phyloP scores from a whole-genome alignment of 1,140 invertebrate species.

The Leptoteleia sp. region DNA sequence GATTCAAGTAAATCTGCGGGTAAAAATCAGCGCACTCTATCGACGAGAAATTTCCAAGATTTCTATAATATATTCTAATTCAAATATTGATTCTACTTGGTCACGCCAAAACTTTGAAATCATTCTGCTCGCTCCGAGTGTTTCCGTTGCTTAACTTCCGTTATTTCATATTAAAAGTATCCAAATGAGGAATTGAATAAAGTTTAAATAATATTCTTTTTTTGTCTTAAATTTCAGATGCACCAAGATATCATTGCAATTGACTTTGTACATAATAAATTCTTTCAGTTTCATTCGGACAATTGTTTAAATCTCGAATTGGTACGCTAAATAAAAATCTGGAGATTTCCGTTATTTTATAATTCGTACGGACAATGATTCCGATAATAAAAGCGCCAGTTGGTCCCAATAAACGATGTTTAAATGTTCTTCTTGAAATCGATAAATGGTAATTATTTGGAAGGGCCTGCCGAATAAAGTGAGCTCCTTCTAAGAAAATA shows the following conservation, averaged over 20 bases:
- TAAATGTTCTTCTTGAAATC: conserved; percentile 52
- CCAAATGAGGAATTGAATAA: too few relatives aligned
- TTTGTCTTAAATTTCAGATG: too few relatives aligned
- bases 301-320: too few relatives aligned
- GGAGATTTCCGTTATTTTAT: too few relatives aligned
- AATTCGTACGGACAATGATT: conserved; percentile 24
- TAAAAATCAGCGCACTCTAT: conserved; percentile 28
- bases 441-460: conserved; percentile 60
- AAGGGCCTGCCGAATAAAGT: conserved; percentile 23
- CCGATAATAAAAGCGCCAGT: conserved; percentile 20
- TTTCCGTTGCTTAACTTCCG: neutral
- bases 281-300: too few relatives aligned
- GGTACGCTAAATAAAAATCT: too few relatives aligned
- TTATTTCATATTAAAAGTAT: neutral
- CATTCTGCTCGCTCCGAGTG: conserved; percentile 4
- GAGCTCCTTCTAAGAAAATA: conserved; percentile 37
- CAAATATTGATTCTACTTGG: conserved; percentile 43
- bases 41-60: conserved; percentile 29
- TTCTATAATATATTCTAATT: conserved; percentile 52
- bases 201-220: too few relatives aligned
- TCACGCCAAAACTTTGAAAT: conserved; percentile 10
- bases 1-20: conserved; percentile 35
- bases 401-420: conserved; percentile 10
- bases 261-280: too few relatives aligned
- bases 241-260: too few relatives aligned